Percentiles rank a stretch among this genome's conserved stretches.
phyloP scores from a whole-genome alignment of 1,140 invertebrate genomes.

The Drosophila arawakana region DNA sequence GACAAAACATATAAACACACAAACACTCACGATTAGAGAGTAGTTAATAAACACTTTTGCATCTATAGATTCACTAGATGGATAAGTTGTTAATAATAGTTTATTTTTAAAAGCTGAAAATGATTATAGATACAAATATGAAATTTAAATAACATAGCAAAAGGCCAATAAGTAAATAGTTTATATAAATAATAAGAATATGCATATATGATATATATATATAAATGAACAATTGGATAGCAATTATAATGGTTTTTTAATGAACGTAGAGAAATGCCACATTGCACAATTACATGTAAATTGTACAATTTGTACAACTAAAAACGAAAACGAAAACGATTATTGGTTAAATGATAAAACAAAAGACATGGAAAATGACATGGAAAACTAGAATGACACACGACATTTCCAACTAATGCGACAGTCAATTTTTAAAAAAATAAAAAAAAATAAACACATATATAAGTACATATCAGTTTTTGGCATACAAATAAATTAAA shows the following conservation, averaged over 20 bases:
- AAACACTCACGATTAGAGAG: conserved; percentile 41
- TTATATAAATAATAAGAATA: conserved; percentile 37
- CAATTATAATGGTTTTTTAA: conserved; percentile 77
- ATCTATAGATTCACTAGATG: conserved; percentile 62
- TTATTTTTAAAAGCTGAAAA: conserved; percentile 70
- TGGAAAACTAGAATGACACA: conserved; percentile 6
- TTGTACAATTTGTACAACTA: conserved; percentile 23
- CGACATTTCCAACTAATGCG: conserved; percentile 40
- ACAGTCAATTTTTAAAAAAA: conserved; percentile 64
- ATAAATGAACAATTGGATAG: conserved; percentile 61
- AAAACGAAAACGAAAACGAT: conserved; percentile 6
- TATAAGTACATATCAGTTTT: conserved; percentile 80
- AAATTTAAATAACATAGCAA: conserved; percentile 55
- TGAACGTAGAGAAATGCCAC: conserved; percentile 58
- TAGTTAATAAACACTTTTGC: conserved; percentile 71
- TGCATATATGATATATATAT: conserved; percentile 15
- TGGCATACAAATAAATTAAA: conserved; percentile 38
- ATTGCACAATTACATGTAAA: conserved; percentile 63
- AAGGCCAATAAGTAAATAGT: conserved; percentile 39
- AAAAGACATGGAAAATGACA: conserved; percentile 38
- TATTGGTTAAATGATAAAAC: conserved; percentile 2
- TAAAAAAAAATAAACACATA: conserved; percentile 25
- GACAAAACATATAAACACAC: conserved; percentile 23
- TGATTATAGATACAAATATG: conserved; percentile 50
- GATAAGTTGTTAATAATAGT: conserved; percentile 77